phyloP scores from a whole-genome alignment of 1,140 invertebrate species.

The Drosophila yakuba region DNA sequence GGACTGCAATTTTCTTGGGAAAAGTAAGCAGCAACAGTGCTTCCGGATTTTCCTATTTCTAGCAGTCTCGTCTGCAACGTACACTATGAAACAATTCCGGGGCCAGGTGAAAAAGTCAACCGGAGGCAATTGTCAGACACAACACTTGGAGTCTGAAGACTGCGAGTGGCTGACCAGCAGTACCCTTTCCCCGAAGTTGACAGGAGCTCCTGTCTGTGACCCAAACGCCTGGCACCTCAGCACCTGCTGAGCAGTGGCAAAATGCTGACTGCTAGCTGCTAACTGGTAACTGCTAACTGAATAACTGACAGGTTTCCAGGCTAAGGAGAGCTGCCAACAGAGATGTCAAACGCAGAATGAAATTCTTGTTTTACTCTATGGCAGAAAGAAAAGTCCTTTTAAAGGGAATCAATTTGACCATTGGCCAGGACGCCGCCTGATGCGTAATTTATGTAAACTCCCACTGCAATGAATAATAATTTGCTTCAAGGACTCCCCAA shows the following conservation, averaged over 20 bases:
- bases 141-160: constrained; percentile 30
- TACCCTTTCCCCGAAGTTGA: constrained; percentile 27
- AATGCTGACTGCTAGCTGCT: constrained; percentile 25
- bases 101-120: constrained; percentile 47
- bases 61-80: constrained; percentile 5
- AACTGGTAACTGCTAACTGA: constrained; percentile 38
- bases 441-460: constrained; percentile 58
- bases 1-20: neutral
- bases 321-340: constrained; percentile 41
- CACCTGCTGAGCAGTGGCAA: constrained; percentile 48
- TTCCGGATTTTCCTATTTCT: neutral
- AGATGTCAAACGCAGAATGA: constrained; percentile 56
- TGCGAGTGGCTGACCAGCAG: constrained; percentile 19
- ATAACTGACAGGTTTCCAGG: constrained; percentile 68
- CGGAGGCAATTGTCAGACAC: constrained; percentile 50
- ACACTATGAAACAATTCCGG: constrained; percentile 12
- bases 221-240: constrained; percentile 19
- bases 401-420: constrained; percentile 59
- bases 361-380: constrained; percentile 28
- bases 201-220: constrained; percentile 15
- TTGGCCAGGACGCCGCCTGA: constrained; percentile 6
- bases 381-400: constrained; percentile 12
- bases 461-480: constrained; percentile 77
- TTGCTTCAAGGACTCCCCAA: constrained; percentile 39
- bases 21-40: neutral